These are phyloP conservation scores for Chymomyza caudatula DNA, from an alignment of 2,888 invertebrate genomes.

Conservation along the genomic window DNA sequence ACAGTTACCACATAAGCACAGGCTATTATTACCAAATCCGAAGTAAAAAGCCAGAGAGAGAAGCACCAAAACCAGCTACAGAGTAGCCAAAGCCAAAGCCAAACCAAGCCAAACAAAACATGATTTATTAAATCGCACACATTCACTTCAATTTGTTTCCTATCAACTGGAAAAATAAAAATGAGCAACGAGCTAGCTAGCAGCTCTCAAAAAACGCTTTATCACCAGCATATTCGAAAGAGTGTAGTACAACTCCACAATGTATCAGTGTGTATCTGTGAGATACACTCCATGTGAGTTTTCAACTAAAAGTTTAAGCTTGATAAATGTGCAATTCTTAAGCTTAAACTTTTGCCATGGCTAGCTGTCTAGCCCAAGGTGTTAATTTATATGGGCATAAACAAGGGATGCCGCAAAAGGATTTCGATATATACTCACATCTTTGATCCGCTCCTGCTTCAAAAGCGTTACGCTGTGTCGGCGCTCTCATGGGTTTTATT, in stretches of 20 bases:
- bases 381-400: not conserved
- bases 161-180: constrained; percentile 66
- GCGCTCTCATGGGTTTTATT: no score
- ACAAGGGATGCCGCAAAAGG: not conserved
- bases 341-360: not conserved
- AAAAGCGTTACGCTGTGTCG: no score
- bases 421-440: not conserved
- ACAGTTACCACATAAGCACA: constrained; percentile 64
- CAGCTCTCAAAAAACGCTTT: not conserved
- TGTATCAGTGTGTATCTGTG: not conserved
- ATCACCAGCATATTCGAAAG: not conserved
- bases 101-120: constrained; percentile 69
- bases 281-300: not conserved
- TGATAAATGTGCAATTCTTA: not conserved
- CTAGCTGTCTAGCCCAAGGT: not conserved
- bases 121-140: constrained; percentile 69
- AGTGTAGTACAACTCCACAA: not conserved
- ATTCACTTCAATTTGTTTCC: constrained; percentile 72
- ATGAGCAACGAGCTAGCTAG: not conserved
- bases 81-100: constrained; percentile 10
- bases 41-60: not conserved
- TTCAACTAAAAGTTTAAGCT: not conserved
- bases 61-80: not conserved
- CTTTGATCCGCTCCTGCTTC: not conserved
- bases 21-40: constrained; percentile 59